Percentiles rank a stretch among this genome's conserved stretches.
phyloP scores from a whole-genome alignment of 64 coral and sea anemone species.

The Exaiptasia diaphana region DNA sequence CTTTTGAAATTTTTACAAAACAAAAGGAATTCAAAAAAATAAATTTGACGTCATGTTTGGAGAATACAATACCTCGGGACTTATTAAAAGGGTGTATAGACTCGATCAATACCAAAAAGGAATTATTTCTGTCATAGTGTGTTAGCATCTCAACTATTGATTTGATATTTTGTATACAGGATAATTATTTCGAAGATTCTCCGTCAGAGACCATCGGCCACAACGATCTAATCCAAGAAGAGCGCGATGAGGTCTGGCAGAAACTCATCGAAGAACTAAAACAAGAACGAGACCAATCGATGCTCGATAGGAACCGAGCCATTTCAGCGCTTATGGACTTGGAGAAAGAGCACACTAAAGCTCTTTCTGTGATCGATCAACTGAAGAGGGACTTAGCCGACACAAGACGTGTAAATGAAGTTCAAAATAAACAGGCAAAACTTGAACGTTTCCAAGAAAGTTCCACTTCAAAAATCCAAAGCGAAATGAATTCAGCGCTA shows the following conservation, averaged over 20 bases:
- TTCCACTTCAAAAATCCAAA: not conserved
- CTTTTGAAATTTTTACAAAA: no score
- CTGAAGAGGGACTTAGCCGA: conserved; percentile 40
- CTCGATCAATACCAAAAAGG: no score
- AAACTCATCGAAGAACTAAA: conserved; percentile 67
- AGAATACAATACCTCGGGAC: no score
- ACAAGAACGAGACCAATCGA: conserved; percentile 77
- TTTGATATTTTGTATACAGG: no score
- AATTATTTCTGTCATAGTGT: no score
- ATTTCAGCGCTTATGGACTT: conserved; percentile 78
- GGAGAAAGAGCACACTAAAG: conserved; percentile 72
- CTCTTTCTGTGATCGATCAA: conserved; percentile 40
- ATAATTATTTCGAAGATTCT: not conserved
- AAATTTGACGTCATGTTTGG: no score
- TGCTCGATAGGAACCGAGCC: conserved; percentile 84
- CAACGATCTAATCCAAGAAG: conserved; percentile 17
- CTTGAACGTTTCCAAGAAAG: not conserved
- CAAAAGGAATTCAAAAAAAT: no score
- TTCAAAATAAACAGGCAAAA: not conserved
- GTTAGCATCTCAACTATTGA: no score
- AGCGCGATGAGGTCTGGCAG: conserved; percentile 69
- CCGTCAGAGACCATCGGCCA: not conserved
- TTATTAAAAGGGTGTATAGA: no score
- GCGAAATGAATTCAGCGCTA: not conserved
- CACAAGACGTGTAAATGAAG: not conserved